Base-by-base conservation (phyloP, 2,888 invertebrate species). In the Hyles lineata region DNA sequence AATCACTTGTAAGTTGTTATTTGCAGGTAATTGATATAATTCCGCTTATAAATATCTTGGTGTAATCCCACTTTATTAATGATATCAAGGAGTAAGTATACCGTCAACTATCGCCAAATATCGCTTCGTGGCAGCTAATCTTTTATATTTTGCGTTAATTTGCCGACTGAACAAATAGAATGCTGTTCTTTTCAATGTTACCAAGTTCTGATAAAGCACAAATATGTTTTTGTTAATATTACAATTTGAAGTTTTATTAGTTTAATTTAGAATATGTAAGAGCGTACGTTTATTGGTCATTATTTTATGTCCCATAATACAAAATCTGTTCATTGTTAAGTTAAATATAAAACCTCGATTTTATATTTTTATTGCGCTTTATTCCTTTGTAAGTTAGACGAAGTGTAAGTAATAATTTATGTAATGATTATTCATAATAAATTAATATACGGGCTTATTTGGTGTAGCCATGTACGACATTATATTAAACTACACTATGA, bases 351-450 rank as follows among this genome's bases (percentile, higher is more conserved):
- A 17, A 59, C 9, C 11, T 59, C n/a, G 9, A 25, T 60, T 25
- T 23, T 67, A 21, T 8, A 8, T 67, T 43, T 67, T 50, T 6
- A 23, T 67, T 67, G 43, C 23, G 50, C 21, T 50, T 17, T 43
- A 43, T 50, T 17, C 17, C 43, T 7, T 61, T 2, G 17, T 23
- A 67, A 50, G 17, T 25, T 25, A 23, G 67, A 21, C 6, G 21
- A 61, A 11, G 21, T 35, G 7, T 55, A n/a, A 23, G 43, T 35
- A 67, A 23, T 21, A 67, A 43, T 35, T 21, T 67, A 43, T 43
- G n/a, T 63, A 43, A 55, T 55, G 17, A n/a, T 55, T 55, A 55
- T 55, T 55, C 55, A 55, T 55, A 55, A 55, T 55, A 55, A 55
- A 55, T 55, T 19, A 55, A 55, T 55, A 55, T 55, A 19, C 55